phyloP scores from a whole-genome alignment of 2,888 invertebrate species.

The Hydrotaea cyrtoneurina region DNA sequence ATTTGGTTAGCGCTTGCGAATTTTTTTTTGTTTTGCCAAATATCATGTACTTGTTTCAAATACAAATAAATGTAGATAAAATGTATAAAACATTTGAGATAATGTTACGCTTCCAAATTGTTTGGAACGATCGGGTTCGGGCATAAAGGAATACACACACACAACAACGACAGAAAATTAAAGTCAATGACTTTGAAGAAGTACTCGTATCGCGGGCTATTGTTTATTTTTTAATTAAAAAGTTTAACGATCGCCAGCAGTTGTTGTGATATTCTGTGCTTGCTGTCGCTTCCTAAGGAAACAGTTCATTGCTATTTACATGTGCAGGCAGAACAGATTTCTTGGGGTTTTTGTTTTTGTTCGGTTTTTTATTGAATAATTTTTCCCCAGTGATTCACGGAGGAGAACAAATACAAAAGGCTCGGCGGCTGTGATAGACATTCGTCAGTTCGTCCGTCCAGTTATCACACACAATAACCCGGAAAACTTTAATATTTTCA shows the following conservation, averaged over 20 bases:
- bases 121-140: background rate
- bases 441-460: background rate
- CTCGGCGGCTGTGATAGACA: background rate
- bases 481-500: constrained; percentile 65
- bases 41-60: constrained; percentile 1
- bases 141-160: background rate
- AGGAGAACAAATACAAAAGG: background rate
- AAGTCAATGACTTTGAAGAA: constrained; percentile 55
- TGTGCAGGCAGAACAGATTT: background rate
- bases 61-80: background rate
- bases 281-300: background rate
- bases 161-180: background rate
- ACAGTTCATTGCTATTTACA: constrained; percentile 41
- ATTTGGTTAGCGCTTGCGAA: background rate
- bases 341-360: background rate
- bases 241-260: constrained; percentile 2
- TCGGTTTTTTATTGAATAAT: background rate
- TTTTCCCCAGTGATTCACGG: background rate
- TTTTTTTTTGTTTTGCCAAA: constrained; percentile 9
- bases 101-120: background rate
- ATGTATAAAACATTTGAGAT: constrained; percentile 6
- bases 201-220: background rate
- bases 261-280: constrained; percentile 44
- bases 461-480: constrained; percentile 43
- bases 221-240: constrained; percentile 25